Evolutionary conservation across 2,113 vertebrate genomes (phyloP), one percentile per base, ranked within the genome.

Genomic region (Oreamnos americanus): DNA sequence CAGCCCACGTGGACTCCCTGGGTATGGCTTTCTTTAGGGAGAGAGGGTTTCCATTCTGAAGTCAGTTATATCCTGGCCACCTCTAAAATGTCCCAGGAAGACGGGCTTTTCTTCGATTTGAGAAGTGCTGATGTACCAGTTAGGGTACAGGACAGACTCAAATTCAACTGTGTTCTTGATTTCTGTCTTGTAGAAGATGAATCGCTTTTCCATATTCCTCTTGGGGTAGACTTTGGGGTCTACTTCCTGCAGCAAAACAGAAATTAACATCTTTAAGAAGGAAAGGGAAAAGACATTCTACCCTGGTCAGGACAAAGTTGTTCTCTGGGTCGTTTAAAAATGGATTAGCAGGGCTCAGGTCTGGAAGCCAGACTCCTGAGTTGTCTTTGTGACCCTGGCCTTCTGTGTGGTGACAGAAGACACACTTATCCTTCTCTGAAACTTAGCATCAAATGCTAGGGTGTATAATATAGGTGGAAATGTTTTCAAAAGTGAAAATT

Each of bases 81-180:
- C 85, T 43, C 5, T 82, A 26, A 6, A 94, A 7, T 4, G 89
- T 33, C 94, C 97, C 26, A 98, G 95, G 95, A 98, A 98, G 90
- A 98, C 87, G 0, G 98, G 96, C 47, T 11, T 71, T 7, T 92
- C 55, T 11, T 98, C 94, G 1, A 8, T 57, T 45, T 96, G 96
- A 3, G 96, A 98, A 36, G 98, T 98, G 84, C 98, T 98, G 96
- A 98, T 98, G 49, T 96, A 98, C 98, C 98, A 98, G 96, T 96
- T 97, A 49, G 98, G 98, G 74, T 85, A 98, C 43, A 95, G n/a
- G 2, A 95, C 95, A 33, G 98, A 98, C 67, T 98, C 98, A 79
- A 98, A 98, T 78, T 97, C 98, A 33, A 97, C 10, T 9, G 28
- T 97, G 45, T 57, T 7, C 47, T 71, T 95, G 79, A 93, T 17